Evolutionary conservation across 2,888 invertebrate genomes (phyloP), one percentile per base, ranked within the genome.

Genomic region (Apoda limacodes): DNA sequence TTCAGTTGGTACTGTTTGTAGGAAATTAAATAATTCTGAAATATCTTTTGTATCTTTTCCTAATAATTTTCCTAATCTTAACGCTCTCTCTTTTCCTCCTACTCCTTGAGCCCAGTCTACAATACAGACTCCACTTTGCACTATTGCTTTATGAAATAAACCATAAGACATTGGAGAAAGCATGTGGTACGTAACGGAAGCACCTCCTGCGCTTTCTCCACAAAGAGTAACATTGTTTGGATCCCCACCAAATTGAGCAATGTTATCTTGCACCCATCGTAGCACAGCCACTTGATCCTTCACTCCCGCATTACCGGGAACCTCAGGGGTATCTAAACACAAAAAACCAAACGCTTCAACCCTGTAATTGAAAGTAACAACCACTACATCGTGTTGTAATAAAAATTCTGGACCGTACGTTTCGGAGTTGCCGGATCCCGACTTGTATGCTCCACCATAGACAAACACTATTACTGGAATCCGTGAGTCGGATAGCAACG

Each of bases 401-500:
- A 80, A 45, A 34, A 61, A 63, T 33, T 69, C 61, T 5, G 76
- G 69, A 2, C 76, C 71, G 22, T 60, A 64, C 1, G 48, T 41
- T 3, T 58, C 53, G 4, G 55, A 43, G 28, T 71, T 50, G 9
- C 71, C 71, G 1, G 68, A 65, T 2, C 76, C 76, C 10, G 58
- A 58, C 37, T 58, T 48, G 32, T 56, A 76, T 5, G 54, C 63
- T 2, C 78, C 80, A 3, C 75, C 76, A 33, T 78, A 71, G 20
- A 78, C 61, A 43, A 57, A 78, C 1, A 80, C 63, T 60, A 80
- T 64, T 2, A 76, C 78, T 1, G 76, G 69, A n/a, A 57, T 41
- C 29, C 52, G 55, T 4, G 53, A 43, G 11, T 34, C 37, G 5
- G 36, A 30, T 5, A 40, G 28, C 17, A 62, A 22, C 3, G 53